Base-by-base conservation (phyloP, 1,140 invertebrate genomes). In the Aleiodes sp. region DNA sequence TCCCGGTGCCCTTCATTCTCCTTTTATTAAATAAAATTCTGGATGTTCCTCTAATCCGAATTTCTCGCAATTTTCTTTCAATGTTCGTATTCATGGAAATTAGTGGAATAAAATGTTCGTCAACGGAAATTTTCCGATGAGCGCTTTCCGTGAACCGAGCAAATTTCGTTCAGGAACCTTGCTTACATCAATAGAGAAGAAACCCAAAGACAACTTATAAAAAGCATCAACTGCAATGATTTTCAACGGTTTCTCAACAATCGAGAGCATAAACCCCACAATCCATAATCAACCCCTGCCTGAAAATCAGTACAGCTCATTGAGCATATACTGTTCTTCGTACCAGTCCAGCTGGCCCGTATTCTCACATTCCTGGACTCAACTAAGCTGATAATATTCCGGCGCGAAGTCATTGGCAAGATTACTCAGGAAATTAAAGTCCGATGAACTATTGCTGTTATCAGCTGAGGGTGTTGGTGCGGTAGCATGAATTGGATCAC, bases 361-460 rank as follows among this genome's bases (percentile, higher is more conserved):
- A 72, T 78, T 78, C 19, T 81, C 79, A 52, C 71, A 76, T 74
- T 85, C 83, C 73, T 83, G 73, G 63, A 81, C 84, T 86, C 84
- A 86, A 80, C 85, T 86, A 65, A 95, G 92, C 84, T 94, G 93
- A 86, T 96, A 96, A 81, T 96, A 96, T 82, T 96, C 95, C 0
- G 94, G 94, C 0, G 93, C 94, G 80, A 96, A 96, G 77, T 96
- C 94, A 83, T 95, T 96, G 62, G 94, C 94, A 75, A 96, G 87
- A 79, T 94, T 96, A 77, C 93, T 95, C 39, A 96, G 88, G 77
- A 96, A 96, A 82, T 96, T 96, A 82, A 96, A 96, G 79, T 96
- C 95, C 7, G 94, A 95, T 1, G 94, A 95, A 77, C 93, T 94
- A 78, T 95, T 95, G 73, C 92, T 94, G 82, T 94, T 94, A 72